Base-by-base conservation (phyloP, 1,140 invertebrate genomes). In the Pseudomyrmex gracilis region DNA sequence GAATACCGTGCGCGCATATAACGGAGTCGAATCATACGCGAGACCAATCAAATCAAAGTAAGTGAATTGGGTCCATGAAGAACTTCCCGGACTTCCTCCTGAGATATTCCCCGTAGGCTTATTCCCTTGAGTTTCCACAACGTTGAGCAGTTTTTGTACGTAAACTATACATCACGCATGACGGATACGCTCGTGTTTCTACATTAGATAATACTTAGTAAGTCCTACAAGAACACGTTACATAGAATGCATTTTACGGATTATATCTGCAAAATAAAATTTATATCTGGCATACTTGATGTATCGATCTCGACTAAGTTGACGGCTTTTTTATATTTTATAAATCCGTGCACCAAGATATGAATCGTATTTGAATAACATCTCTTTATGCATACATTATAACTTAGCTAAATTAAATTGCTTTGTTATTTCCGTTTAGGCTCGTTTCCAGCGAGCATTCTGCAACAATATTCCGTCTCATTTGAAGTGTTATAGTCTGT, bases 41-140 rank as follows among this genome's bases (percentile, higher is more conserved):
- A 80, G 87, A 76, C 92, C 92, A 94, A 93, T 94, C 93, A 93
- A 94, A 94, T 94, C 92, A 94, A 93, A 93, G 92, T 93, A 94
- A 94, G 93, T 94, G 92, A 93, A 93, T 93, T 93, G 91, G 84
- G 13, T 84, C 61, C 84, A 87, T 77, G 85, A 89, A 90, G 85
- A 76, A 85, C 77, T 68, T 53, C 83, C 73, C 17, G 47, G 55
- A 77, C 15, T 68, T 67, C 87, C 85, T 61, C n/a, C 20, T 68
- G 85, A 83, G 67, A 87, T 84, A 83, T 68, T 43, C 83, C 55
- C 80, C 68, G 53, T 83, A 82, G 83, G 86, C 88, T 84, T 24
- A 58, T 57, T 53, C 55, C 51, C n/a, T 51, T 73, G 73, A 67
- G 53, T 80, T 80, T 70, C 76, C 55, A 66, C 53, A 58, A 80